Evolutionary conservation across 2,797 vertebrate species (phyloP).

Genomic region (Pempheris klunzingeri): DNA sequence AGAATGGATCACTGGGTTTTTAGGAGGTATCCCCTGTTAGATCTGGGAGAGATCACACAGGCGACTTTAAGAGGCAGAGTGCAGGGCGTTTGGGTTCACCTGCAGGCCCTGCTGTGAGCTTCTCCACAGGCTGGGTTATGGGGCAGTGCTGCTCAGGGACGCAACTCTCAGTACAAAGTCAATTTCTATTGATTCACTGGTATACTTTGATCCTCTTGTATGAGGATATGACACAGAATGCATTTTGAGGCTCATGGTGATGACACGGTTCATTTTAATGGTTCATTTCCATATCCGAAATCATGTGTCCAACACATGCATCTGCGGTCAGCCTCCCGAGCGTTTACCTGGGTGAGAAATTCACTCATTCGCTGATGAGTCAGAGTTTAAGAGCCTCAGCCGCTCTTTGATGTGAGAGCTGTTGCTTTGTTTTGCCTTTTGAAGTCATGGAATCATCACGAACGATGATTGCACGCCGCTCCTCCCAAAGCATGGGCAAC

Average conservation of each 20-base stretch:
- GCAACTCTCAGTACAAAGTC: constrained; percentile 27
- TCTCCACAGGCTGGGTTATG: constrained; percentile 60
- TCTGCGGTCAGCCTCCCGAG: constrained; percentile 46
- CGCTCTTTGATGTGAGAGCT: constrained; percentile 63
- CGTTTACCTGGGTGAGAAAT: constrained; percentile 69
- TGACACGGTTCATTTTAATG: background rate
- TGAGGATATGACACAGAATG: background rate
- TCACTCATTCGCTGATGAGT: constrained; percentile 64
- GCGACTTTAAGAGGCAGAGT: constrained; percentile 60
- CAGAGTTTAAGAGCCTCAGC: constrained; percentile 65
- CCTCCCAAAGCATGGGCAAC: constrained; percentile 51
- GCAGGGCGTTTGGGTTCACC: constrained; percentile 75
- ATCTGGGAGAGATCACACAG: constrained; percentile 68
- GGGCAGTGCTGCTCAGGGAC: constrained; percentile 60
- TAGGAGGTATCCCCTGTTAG: constrained; percentile 49
- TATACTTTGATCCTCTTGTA: constrained; percentile 31
- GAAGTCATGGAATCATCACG: constrained; percentile 72
- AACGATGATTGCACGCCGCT: constrained; percentile 58
- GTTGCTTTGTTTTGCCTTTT: constrained; percentile 74
- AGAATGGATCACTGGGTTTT: constrained; percentile 65
- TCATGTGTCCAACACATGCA: constrained; percentile 72
- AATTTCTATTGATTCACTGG: constrained; percentile 73
- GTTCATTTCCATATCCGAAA: constrained; percentile 39
- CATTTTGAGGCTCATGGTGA: background rate
- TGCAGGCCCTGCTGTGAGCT: constrained; percentile 61